A percentile compares a stretch with the other conserved stretches of the same genome.
Conservation (phyloP, 1,140 invertebrate genomes). For the Monomorium pharaonis region DNA sequence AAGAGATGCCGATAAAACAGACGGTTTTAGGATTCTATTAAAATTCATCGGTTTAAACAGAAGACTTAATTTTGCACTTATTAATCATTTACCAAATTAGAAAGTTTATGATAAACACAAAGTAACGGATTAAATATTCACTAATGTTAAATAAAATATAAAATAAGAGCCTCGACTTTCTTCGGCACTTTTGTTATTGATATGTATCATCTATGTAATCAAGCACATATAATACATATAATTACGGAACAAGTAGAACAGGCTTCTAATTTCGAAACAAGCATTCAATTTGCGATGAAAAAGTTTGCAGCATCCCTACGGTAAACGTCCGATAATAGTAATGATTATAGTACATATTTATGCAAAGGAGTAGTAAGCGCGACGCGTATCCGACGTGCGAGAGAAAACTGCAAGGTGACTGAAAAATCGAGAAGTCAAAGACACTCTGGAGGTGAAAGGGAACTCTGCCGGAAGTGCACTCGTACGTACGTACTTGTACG, state of each 20-base stretch:
- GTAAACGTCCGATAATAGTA: not conserved
- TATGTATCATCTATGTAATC: not conserved
- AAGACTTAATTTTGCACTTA: not conserved
- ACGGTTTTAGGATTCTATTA: too few species aligned
- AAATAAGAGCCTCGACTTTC: not conserved
- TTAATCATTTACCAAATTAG: not conserved
- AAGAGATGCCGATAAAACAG: too few species aligned
- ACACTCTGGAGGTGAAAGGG: slow-evolving; percentile 38
- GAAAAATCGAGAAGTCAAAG: slow-evolving; percentile 32
- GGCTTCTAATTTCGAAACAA: not conserved
- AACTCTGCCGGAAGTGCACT: slow-evolving; percentile 17
- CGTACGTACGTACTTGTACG: not conserved
- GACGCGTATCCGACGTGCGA: not conserved
- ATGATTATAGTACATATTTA: not conserved
- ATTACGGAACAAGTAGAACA: not conserved
- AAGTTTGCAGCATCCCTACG: not conserved
- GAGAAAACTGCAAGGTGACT: slow-evolving; percentile 37
- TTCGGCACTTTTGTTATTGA: not conserved
- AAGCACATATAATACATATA: not conserved
- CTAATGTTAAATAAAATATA: too few species aligned
- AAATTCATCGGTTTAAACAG: not conserved
- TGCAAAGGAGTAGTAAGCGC: not conserved
- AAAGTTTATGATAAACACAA: not conserved
- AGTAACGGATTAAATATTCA: not conserved
- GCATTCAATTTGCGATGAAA: not conserved